These are phyloP conservation scores for Chrysocyon brachyurus DNA, from an alignment of 2,797 vertebrate species.

Conservation along the genomic window DNA sequence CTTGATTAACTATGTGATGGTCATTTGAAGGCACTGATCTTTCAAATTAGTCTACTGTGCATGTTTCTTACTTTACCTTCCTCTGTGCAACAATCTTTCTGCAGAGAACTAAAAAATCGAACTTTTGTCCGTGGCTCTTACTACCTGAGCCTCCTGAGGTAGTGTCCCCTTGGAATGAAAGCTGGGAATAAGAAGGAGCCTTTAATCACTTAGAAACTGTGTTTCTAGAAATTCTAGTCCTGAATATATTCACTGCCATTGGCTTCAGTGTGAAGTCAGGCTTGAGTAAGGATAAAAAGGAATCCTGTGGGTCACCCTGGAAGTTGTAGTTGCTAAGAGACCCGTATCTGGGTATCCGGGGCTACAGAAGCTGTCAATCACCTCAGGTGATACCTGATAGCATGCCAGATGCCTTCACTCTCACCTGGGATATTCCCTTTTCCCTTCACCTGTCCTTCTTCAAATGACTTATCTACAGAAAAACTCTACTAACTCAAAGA, in stretches of 20 bases:
- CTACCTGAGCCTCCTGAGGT: rapidly evolving
- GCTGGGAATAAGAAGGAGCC: background rate
- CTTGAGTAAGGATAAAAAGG: background rate
- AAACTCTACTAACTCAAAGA: background rate
- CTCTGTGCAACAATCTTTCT: rapidly evolving
- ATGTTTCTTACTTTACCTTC: background rate
- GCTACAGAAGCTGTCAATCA: rapidly evolving
- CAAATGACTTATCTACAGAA: background rate
- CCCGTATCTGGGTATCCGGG: rapidly evolving
- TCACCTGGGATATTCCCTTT: background rate
- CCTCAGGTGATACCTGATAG: rapidly evolving
- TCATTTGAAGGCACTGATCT: rapidly evolving
- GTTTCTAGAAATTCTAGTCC: background rate
- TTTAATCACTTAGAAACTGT: background rate
- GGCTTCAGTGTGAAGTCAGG: background rate
- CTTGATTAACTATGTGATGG: rapidly evolving
- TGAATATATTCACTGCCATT: background rate
- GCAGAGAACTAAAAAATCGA: background rate
- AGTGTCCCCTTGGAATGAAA: too few relatives aligned
- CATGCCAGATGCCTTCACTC: rapidly evolving
- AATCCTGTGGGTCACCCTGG: background rate
- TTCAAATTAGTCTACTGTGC: rapidly evolving
- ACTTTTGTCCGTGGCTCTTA: background rate
- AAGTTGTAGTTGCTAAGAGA: background rate
- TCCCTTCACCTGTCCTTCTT: background rate